phyloP scores from a whole-genome alignment of 2,888 invertebrate species.

The Papilio gigon region DNA sequence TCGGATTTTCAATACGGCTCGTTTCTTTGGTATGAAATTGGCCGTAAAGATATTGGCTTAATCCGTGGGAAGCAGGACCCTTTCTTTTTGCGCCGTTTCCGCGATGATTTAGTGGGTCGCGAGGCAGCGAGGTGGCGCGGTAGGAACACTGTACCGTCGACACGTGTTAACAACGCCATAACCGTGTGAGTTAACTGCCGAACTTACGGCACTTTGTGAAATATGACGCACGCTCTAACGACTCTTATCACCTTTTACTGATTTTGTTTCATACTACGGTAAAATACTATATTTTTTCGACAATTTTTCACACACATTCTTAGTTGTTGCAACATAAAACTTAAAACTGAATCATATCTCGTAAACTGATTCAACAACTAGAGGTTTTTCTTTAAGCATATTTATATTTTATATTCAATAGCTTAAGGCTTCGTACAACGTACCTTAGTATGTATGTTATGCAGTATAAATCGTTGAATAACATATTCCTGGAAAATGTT shows the following conservation, averaged over 20 bases:
- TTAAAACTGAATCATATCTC: too few relatives aligned
- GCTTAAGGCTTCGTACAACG: too few relatives aligned
- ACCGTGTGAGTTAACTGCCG: slow-evolving; percentile 77
- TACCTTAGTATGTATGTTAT: too few relatives aligned
- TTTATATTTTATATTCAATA: too few relatives aligned
- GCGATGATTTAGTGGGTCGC: slow-evolving; percentile 66
- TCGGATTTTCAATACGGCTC: slow-evolving; percentile 41
- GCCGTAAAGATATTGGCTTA: slow-evolving; percentile 38
- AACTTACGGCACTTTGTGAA: slow-evolving; percentile 80
- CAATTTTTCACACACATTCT: neutral
- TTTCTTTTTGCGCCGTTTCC: slow-evolving; percentile 58
- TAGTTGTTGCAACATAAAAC: too few relatives aligned
- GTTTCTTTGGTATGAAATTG: slow-evolving; percentile 37
- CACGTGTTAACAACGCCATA: slow-evolving; percentile 81
- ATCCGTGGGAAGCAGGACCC: slow-evolving; percentile 45
- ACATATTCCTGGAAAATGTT: neutral
- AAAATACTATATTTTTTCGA: slow-evolving; percentile 36
- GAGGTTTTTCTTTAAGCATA: too few relatives aligned
- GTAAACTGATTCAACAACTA: too few relatives aligned
- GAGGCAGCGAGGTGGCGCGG: slow-evolving; percentile 43
- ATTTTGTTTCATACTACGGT: slow-evolving; percentile 57
- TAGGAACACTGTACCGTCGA: slow-evolving; percentile 73
- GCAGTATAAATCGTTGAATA: too few relatives aligned
- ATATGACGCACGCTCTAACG: slow-evolving; percentile 76
- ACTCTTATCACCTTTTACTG: slow-evolving; percentile 66